Conservation (phyloP, 2,888 invertebrate species). For the Scaptomyza parva region DNA sequence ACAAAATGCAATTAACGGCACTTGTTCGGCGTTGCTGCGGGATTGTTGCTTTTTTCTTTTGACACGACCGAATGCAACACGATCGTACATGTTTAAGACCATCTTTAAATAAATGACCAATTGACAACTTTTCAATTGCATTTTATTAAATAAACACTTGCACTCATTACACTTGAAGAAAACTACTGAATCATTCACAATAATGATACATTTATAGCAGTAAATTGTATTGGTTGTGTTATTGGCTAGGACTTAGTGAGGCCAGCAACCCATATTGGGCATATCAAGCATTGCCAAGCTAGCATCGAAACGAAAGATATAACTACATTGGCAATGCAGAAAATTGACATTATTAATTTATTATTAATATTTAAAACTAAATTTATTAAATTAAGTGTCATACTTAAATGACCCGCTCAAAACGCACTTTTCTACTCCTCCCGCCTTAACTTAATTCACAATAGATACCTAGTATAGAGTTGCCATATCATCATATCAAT, state of each 20-base stretch:
- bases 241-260: constrained; percentile 2
- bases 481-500: constrained; percentile 24
- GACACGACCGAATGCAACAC: constrained; percentile 4
- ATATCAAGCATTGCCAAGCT: constrained; percentile 17
- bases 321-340: background rate
- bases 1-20: constrained; percentile 63
- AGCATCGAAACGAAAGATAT: no score
- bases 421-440: background rate
- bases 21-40: constrained; percentile 37
- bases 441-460: background rate
- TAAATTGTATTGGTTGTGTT: constrained; percentile 20
- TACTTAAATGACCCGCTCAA: background rate
- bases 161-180: background rate
- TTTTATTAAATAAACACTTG: background rate
- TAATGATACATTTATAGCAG: background rate
- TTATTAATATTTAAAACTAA: background rate
- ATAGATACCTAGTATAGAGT: background rate
- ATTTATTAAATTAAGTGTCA: background rate
- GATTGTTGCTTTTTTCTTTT: background rate
- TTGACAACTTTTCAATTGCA: constrained; percentile 1
- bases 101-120: background rate
- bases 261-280: constrained; percentile 17
- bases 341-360: background rate
- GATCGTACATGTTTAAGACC: constrained; percentile 1
- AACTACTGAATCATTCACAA: background rate